A percentile compares a stretch with the other conserved stretches of the same genome.
Conservation (phyloP, 1,140 invertebrate species). For the Trichonephila inaurata region DNA sequence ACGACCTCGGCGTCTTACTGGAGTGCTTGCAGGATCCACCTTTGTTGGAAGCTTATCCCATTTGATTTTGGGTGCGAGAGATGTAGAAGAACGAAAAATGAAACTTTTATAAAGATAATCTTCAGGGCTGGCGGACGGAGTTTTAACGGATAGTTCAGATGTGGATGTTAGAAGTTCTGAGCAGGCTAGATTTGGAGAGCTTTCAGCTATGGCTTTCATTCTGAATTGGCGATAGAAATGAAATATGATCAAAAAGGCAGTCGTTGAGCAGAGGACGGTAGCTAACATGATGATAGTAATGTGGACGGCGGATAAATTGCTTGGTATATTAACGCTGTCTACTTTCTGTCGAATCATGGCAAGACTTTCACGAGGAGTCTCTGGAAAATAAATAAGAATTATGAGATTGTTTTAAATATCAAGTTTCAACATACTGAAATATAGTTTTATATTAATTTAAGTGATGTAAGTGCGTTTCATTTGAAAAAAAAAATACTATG, state of each 20-base stretch:
- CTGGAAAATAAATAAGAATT: constrained; percentile 20
- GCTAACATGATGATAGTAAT: constrained; percentile 69
- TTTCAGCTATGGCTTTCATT: constrained; percentile 14
- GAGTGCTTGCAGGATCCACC: constrained; percentile 41
- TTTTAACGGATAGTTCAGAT: constrained; percentile 70
- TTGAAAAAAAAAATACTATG: no score
- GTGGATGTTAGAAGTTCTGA: constrained; percentile 69
- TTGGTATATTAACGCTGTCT: constrained; percentile 11
- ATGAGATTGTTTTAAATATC: neutral
- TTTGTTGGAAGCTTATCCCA: constrained; percentile 67
- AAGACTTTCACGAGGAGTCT: constrained; percentile 64
- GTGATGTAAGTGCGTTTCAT: no score
- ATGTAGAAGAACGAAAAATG: constrained; percentile 69
- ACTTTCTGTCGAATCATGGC: constrained; percentile 61
- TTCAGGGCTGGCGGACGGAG: constrained; percentile 74
- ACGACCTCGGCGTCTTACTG: constrained; percentile 53
- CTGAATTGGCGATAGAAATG: constrained; percentile 49
- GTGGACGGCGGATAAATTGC: constrained; percentile 67
- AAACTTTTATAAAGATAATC: constrained; percentile 76
- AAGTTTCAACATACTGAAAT: neutral
- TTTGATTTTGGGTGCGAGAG: constrained; percentile 54
- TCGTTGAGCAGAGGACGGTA: constrained; percentile 55
- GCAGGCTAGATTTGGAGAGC: constrained; percentile 3
- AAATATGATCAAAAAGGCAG: constrained; percentile 55
- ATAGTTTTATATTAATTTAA: no score